Percentiles rank a stretch among this genome's conserved stretches.
Conservation (phyloP, 2,113 vertebrate genomes). For the Nerophis ophidion region DNA sequence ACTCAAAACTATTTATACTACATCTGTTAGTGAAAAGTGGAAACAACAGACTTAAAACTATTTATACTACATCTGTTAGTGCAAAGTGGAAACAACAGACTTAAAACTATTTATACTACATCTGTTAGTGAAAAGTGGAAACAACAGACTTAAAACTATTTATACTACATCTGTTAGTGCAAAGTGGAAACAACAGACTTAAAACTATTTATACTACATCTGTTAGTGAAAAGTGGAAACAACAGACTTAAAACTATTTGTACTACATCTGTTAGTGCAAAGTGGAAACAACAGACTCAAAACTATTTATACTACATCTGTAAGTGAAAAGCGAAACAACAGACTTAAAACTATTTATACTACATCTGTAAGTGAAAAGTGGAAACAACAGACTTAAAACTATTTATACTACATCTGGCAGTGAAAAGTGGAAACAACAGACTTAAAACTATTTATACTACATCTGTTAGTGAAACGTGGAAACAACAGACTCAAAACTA, state of each 20-base stretch:
- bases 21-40: background rate
- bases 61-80: background rate
- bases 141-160: too few species aligned
- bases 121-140: background rate
- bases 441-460: too few species aligned
- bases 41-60: too few species aligned
- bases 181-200: background rate
- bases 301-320: too few species aligned
- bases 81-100: background rate
- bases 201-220: too few species aligned
- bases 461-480: background rate
- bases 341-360: too few species aligned
- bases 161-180: background rate
- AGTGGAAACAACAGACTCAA: background rate
- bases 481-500: too few species aligned
- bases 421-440: background rate
- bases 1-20: too few species aligned
- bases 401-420: background rate
- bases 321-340: background rate
- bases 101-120: too few species aligned
- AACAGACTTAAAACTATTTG: too few species aligned
- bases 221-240: background rate
- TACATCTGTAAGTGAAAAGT: background rate
- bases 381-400: background rate
- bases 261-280: background rate